phyloP scores from a whole-genome alignment of 2,888 invertebrate species.

The Danaus chrysippus region DNA sequence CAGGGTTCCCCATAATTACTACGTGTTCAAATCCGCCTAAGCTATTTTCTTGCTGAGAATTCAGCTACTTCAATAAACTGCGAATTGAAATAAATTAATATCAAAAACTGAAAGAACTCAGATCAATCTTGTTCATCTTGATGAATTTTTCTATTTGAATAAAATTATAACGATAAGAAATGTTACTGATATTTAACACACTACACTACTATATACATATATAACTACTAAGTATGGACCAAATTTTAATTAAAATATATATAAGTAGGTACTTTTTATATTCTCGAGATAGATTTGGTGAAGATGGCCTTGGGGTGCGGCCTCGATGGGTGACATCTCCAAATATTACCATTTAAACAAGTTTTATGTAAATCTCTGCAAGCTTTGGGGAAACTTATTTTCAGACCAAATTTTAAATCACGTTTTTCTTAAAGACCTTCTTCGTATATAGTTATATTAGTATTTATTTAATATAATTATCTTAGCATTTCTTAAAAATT shows the following conservation, averaged over 20 bases:
- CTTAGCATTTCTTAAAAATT: no score
- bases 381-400: slow-evolving; percentile 68
- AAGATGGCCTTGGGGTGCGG: slow-evolving; percentile 51
- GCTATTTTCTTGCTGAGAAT: no score
- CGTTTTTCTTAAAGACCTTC: slow-evolving; percentile 67
- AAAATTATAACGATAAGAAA: no score
- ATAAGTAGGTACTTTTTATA: slow-evolving; percentile 37
- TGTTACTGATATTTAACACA: no score
- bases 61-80: no score
- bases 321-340: slow-evolving; percentile 70
- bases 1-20: slow-evolving; percentile 23
- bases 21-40: slow-evolving; percentile 7
- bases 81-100: no score
- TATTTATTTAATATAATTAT: slow-evolving; percentile 49
- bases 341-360: slow-evolving; percentile 80
- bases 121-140: no score
- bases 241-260: slow-evolving; percentile 17
- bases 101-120: no score
- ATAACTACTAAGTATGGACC: no score
- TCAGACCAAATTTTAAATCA: slow-evolving; percentile 63
- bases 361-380: slow-evolving; percentile 75
- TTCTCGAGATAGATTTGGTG: slow-evolving; percentile 52
- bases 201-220: no score
- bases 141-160: no score
- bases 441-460: slow-evolving; percentile 69